These are phyloP conservation scores for Phaethon lepturus DNA, from an alignment of 2,113 vertebrate genomes.

Conservation along the genomic window DNA sequence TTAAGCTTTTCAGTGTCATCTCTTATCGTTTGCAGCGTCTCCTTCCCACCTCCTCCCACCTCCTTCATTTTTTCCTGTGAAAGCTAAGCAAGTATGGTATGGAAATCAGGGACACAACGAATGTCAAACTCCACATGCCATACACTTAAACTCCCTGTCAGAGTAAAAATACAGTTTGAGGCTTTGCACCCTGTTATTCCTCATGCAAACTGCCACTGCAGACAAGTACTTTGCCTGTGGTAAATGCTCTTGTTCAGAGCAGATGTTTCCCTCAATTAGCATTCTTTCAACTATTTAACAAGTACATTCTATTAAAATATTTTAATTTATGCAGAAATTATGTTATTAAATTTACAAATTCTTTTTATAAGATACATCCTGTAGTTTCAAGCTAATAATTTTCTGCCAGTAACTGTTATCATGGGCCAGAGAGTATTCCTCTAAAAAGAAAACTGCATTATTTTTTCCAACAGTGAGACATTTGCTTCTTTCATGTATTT, in stretches of 20 bases:
- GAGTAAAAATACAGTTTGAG: slow-evolving; percentile 33
- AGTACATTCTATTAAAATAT: slow-evolving; percentile 71
- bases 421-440: slow-evolving; percentile 7
- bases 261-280: slow-evolving; percentile 73
- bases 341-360: slow-evolving; percentile 71
- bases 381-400: slow-evolving; percentile 71
- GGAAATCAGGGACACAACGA: slow-evolving; percentile 50
- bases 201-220: slow-evolving; percentile 56
- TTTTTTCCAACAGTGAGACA: slow-evolving; percentile 6
- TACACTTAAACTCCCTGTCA: slow-evolving; percentile 50
- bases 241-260: slow-evolving; percentile 68
- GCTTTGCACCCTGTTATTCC: slow-evolving; percentile 42
- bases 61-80: slow-evolving; percentile 26
- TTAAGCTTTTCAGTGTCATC: slow-evolving; percentile 13
- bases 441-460: slow-evolving; percentile 34
- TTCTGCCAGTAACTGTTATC: slow-evolving; percentile 43
- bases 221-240: slow-evolving; percentile 68
- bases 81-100: slow-evolving; percentile 46
- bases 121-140: slow-evolving; percentile 9
- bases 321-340: slow-evolving; percentile 75
- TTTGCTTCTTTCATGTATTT: slow-evolving; percentile 12
- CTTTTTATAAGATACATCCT: slow-evolving; percentile 63
- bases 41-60: slow-evolving; percentile 43
- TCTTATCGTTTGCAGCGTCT: slow-evolving; percentile 8
- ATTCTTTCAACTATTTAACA: slow-evolving; percentile 69